Evolutionary conservation across 2,888 invertebrate genomes (phyloP).

Genomic region (Pterostichus niger): DNA sequence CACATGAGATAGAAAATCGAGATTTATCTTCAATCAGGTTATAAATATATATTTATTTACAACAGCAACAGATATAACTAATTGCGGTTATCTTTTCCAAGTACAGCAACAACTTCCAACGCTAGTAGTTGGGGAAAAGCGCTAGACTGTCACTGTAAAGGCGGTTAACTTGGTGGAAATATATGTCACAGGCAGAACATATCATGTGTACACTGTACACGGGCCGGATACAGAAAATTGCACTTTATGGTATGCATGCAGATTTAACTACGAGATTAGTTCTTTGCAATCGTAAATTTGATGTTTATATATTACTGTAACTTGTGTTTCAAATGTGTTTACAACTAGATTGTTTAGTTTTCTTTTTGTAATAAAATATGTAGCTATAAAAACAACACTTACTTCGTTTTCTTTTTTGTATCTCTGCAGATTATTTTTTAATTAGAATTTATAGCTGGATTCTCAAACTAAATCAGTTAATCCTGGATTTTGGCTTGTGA

Average conservation of each 20-base stretch:
- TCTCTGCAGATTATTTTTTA: too few relatives aligned
- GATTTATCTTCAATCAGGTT: too few relatives aligned
- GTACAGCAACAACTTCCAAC: background rate
- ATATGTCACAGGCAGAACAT: slow-evolving; percentile 36
- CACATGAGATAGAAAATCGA: too few relatives aligned
- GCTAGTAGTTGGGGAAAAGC: background rate
- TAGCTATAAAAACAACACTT: too few relatives aligned
- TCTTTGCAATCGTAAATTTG: slow-evolving; percentile 23
- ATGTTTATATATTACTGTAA: slow-evolving; percentile 39
- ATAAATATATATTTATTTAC: too few relatives aligned
- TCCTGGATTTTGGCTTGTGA: too few relatives aligned
- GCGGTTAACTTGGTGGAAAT: slow-evolving; percentile 31
- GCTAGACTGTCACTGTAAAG: background rate
- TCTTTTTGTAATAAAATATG: background rate
- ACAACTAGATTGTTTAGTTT: slow-evolving; percentile 39
- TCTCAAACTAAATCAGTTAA: too few relatives aligned
- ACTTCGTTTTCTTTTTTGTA: too few relatives aligned
- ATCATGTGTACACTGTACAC: slow-evolving; percentile 2
- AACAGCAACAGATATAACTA: too few relatives aligned
- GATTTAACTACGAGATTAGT: slow-evolving; percentile 35
- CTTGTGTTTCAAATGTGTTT: slow-evolving; percentile 50
- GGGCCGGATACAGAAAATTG: slow-evolving; percentile 46
- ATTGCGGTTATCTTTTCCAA: background rate
- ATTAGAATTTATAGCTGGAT: too few relatives aligned
- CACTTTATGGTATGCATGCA: slow-evolving; percentile 46